These are phyloP conservation scores for Phoeniculus purpureus DNA, from an alignment of 2,797 vertebrate species.

Conservation along the genomic window DNA sequence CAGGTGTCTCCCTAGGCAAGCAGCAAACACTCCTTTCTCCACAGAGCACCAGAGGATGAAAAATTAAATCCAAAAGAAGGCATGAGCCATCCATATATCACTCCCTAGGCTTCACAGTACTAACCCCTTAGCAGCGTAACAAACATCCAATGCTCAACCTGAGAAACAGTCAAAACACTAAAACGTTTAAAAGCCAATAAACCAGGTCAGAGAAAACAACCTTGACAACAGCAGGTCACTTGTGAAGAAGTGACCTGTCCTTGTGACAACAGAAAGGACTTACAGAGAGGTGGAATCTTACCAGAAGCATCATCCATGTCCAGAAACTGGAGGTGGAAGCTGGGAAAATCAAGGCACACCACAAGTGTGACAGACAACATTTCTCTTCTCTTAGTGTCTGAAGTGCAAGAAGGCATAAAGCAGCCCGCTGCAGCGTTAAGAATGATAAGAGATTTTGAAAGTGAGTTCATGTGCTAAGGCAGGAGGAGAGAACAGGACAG, in stretches of 20 bases:
- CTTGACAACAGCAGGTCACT: constrained; percentile 30
- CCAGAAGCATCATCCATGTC: neutral
- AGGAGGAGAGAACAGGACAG: neutral
- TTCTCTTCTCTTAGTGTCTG: neutral
- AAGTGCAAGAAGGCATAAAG: neutral
- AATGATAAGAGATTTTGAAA: neutral
- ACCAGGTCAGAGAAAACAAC: constrained; percentile 30
- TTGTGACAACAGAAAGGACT: neutral
- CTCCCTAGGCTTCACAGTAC: constrained; percentile 43
- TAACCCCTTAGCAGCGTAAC: constrained; percentile 41
- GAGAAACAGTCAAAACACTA: constrained; percentile 42
- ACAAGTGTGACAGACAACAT: neutral
- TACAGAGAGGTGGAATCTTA: neutral
- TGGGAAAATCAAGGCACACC: neutral
- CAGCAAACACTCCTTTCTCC: constrained; percentile 52
- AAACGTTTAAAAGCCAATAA: constrained; percentile 52
- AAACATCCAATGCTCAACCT: constrained; percentile 46
- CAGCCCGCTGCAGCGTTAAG: neutral
- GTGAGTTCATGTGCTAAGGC: neutral
- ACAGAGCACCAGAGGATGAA: constrained; percentile 64
- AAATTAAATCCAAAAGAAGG: constrained; percentile 69
- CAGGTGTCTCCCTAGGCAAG: constrained; percentile 68
- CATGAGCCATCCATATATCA: constrained; percentile 65
- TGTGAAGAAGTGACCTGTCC: neutral
- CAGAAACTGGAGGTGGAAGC: neutral